These are phyloP conservation scores for Drosophila colorata DNA, from an alignment of 2,888 invertebrate species.

Conservation along the genomic window DNA sequence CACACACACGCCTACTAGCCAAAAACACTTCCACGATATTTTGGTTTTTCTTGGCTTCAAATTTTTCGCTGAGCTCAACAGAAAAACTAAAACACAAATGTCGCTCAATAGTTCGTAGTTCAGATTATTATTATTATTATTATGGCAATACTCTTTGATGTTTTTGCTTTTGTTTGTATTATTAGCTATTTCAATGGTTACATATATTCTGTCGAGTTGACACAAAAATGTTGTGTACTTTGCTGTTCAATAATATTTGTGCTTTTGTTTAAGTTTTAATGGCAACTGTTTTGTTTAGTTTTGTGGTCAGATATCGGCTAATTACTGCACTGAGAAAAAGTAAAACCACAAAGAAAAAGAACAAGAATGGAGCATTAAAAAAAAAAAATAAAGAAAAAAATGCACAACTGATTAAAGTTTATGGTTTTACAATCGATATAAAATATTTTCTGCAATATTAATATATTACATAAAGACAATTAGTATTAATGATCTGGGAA, in stretches of 20 bases:
- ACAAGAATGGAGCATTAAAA: not conserved
- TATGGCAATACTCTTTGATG: constrained; percentile 22
- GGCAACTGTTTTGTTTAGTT: constrained; percentile 35
- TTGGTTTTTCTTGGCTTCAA: constrained; percentile 10
- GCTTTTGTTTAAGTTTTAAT: constrained; percentile 50
- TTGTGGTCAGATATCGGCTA: constrained; percentile 41
- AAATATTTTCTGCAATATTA: too few species aligned
- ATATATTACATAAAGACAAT: too few species aligned
- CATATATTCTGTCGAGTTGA: constrained; percentile 70
- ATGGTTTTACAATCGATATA: too few species aligned
- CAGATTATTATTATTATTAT: constrained; percentile 39
- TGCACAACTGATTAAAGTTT: not conserved
- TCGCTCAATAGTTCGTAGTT: constrained; percentile 46
- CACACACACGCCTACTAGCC: constrained; percentile 14
- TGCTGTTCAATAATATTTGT: constrained; percentile 45
- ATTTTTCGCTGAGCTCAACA: constrained; percentile 49
- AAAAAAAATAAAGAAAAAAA: not conserved
- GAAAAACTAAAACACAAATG: constrained; percentile 34
- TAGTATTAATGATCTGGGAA: too few species aligned
- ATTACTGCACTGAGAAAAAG: constrained; percentile 16
- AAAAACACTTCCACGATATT: constrained; percentile 14
- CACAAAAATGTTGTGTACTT: constrained; percentile 48
- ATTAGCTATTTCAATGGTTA: constrained; percentile 40
- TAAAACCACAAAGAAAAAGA: not conserved
- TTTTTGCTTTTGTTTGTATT: constrained; percentile 24